Conservation (phyloP, 1,140 invertebrate species). For the Neocloeon triangulifer region DNA sequence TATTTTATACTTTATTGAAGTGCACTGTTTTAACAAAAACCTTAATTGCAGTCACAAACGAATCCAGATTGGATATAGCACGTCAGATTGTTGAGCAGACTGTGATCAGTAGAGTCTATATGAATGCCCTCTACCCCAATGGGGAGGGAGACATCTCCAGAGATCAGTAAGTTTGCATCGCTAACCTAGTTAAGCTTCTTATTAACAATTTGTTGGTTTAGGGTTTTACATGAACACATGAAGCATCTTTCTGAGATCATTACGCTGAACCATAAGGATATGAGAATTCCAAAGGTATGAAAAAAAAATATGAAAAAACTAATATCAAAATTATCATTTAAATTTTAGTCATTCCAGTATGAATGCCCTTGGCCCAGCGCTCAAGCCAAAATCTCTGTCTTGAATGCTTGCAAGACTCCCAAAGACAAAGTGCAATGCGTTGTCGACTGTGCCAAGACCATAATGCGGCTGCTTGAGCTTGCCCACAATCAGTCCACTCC, state of each 20-base stretch:
- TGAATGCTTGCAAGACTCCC: slow-evolving; percentile 86
- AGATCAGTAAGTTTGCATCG: slow-evolving; percentile 59
- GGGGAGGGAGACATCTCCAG: slow-evolving; percentile 83
- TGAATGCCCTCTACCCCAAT: slow-evolving; percentile 87
- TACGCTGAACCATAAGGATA: slow-evolving; percentile 60
- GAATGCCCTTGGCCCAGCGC: slow-evolving; percentile 96
- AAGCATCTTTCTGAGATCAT: slow-evolving; percentile 55
- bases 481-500: too few species aligned
- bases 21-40: too few species aligned
- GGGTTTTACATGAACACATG: slow-evolving; percentile 72
- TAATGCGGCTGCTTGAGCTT: too few species aligned
- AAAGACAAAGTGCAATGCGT: slow-evolving; percentile 82
- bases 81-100: slow-evolving; percentile 53
- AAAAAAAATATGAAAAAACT: slow-evolving; percentile 1
- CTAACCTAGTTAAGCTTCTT: slow-evolving; percentile 10
- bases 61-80: slow-evolving; percentile 40
- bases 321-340: slow-evolving; percentile 1
- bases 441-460: slow-evolving; percentile 57
- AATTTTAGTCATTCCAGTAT: slow-evolving; percentile 38
- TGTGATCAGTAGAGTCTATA: slow-evolving; percentile 74
- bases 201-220: slow-evolving; percentile 14
- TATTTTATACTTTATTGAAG: too few species aligned
- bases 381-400: slow-evolving; percentile 74
- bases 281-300: slow-evolving; percentile 49
- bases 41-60: slow-evolving; percentile 28